These are phyloP conservation scores for Eospalax fontanierii DNA, from an alignment of 2,797 vertebrate genomes.

Conservation along the genomic window DNA sequence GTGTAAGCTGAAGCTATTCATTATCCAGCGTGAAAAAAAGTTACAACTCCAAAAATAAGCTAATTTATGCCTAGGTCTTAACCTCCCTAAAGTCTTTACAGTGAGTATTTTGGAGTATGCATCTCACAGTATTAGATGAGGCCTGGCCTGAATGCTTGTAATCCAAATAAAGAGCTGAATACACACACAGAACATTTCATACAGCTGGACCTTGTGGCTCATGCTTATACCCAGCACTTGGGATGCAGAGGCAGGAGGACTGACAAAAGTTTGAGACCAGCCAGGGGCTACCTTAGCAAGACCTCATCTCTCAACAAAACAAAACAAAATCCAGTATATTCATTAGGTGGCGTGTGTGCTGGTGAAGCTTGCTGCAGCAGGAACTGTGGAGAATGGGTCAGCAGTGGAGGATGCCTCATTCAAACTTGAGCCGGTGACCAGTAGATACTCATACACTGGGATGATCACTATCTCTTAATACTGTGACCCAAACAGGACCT, in stretches of 20 bases:
- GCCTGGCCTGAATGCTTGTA: neutral
- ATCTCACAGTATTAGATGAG: neutral
- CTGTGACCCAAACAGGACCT: neutral
- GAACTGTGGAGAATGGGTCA: neutral
- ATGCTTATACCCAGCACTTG: neutral
- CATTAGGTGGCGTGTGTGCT: neutral
- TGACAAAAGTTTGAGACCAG: neutral
- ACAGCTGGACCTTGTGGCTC: neutral
- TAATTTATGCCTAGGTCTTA: neutral
- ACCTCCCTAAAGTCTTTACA: neutral
- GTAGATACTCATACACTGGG: neutral
- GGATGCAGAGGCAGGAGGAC: neutral
- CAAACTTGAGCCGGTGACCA: neutral
- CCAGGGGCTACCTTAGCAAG: neutral
- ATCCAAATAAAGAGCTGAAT: slow-evolving; percentile 38
- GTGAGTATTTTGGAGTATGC: neutral
- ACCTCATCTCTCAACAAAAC: neutral
- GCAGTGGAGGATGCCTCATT: neutral
- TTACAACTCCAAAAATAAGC: neutral
- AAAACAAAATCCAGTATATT: neutral
- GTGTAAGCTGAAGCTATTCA: neutral
- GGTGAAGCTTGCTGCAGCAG: neutral
- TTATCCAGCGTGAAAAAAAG: neutral
- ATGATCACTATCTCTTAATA: neutral
- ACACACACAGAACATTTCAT: neutral